A percentile compares a stretch with the other conserved stretches of the same genome.
Evolutionary conservation across 2,797 vertebrate genomes (phyloP).

Genomic region (Leptodactylus fallax): DNA sequence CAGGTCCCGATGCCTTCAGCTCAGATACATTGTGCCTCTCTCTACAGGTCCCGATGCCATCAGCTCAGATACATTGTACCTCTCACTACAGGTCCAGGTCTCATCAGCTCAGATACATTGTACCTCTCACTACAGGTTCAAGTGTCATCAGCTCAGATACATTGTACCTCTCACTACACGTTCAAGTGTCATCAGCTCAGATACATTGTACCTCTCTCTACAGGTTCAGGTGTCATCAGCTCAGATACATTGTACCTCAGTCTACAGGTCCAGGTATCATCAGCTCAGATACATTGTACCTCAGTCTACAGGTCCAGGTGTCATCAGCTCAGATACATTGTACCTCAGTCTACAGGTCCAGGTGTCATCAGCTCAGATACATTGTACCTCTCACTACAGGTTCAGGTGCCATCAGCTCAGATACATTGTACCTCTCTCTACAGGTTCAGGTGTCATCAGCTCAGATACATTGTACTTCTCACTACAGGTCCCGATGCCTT

Average conservation of each 20-base stretch:
- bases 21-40: too few relatives aligned
- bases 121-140: background rate
- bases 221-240: background rate
- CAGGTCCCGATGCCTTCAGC: too few relatives aligned
- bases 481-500: background rate
- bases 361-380: too few relatives aligned
- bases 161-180: background rate
- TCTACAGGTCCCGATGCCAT: too few relatives aligned
- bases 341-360: background rate
- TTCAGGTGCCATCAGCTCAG: background rate
- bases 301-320: background rate
- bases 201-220: background rate
- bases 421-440: background rate
- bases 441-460: background rate
- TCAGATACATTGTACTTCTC: background rate
- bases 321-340: too few relatives aligned
- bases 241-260: background rate
- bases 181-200: background rate
- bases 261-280: background rate
- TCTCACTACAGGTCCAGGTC: background rate
- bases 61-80: background rate
- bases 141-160: background rate
- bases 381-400: background rate
- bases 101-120: background rate
- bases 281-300: background rate